Evolutionary conservation across 2,888 invertebrate genomes (phyloP).

Genomic region (Tiliacea aurago): DNA sequence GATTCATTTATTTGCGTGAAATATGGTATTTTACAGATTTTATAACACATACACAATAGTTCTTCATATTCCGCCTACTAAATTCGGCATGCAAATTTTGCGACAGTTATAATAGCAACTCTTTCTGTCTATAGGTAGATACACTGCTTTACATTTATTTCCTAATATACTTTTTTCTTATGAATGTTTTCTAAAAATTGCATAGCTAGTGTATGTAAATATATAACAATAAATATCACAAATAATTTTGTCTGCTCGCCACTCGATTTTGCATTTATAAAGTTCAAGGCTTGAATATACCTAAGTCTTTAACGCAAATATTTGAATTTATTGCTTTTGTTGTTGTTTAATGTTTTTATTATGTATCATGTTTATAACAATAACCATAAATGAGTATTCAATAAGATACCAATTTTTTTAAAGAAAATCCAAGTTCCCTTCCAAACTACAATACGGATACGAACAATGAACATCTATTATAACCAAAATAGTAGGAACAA

Average conservation of each 20-base stretch:
- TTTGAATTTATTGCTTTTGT: conserved; percentile 49
- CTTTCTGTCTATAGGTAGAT: too few relatives aligned
- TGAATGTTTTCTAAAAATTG: background rate
- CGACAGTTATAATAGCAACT: too few relatives aligned
- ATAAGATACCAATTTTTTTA: background rate
- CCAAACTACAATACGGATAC: too few relatives aligned
- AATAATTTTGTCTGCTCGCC: conserved; percentile 22
- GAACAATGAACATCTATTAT: background rate
- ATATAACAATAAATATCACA: conserved; percentile 28
- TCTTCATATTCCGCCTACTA: too few relatives aligned
- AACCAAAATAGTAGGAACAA: background rate
- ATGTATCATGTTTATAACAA: conserved; percentile 15
- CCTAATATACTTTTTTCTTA: background rate
- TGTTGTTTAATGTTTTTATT: conserved; percentile 37
- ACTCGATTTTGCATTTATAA: conserved; percentile 46
- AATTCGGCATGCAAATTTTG: too few relatives aligned
- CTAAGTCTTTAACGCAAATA: conserved; percentile 38
- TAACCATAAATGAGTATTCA: background rate
- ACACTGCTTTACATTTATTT: background rate
- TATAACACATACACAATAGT: too few relatives aligned
- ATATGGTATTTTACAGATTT: too few relatives aligned
- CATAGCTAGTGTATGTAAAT: conserved; percentile 11
- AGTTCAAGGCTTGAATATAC: conserved; percentile 66
- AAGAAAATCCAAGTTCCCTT: background rate
- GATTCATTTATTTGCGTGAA: too few relatives aligned